Evolutionary conservation across 2,113 vertebrate genomes (phyloP).

Genomic region (Phainopepla nitens): DNA sequence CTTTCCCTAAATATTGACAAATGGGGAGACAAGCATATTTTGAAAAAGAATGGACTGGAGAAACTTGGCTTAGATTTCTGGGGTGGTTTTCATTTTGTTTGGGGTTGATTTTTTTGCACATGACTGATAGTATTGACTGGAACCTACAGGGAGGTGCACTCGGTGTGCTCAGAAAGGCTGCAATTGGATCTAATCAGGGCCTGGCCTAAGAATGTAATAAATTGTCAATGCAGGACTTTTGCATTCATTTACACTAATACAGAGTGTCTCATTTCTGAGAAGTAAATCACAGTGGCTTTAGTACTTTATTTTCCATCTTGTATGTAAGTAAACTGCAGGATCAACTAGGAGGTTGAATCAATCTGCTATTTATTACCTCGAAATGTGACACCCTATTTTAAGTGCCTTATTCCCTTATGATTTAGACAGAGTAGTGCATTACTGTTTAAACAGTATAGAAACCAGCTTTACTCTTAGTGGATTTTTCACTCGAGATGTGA

Average conservation of each 20-base stretch:
- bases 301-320: conserved; percentile 89
- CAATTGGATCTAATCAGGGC: conserved; percentile 64
- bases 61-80: background rate
- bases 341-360: conserved; percentile 94
- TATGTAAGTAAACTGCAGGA: conserved; percentile 87
- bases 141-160: background rate
- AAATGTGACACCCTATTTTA: conserved; percentile 96
- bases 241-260: conserved; percentile 83
- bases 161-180: background rate
- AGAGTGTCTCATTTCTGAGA: conserved; percentile 85
- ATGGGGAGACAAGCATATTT: background rate
- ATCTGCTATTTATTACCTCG: conserved; percentile 98
- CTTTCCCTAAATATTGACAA: background rate
- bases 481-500: conserved; percentile 53
- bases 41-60: background rate
- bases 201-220: conserved; percentile 75
- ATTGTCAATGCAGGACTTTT: conserved; percentile 77
- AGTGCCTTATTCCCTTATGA: conserved; percentile 88
- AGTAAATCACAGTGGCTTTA: conserved; percentile 84
- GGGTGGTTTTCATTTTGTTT: background rate
- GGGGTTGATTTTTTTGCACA: background rate
- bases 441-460: conserved; percentile 75
- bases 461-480: conserved; percentile 66
- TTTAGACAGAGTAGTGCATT: conserved; percentile 82
- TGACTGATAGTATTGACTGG: background rate